Percentiles rank a stretch among this genome's conserved stretches.
Evolutionary conservation across 2,113 vertebrate species (phyloP).

Genomic region (Phodopus roborovskii): DNA sequence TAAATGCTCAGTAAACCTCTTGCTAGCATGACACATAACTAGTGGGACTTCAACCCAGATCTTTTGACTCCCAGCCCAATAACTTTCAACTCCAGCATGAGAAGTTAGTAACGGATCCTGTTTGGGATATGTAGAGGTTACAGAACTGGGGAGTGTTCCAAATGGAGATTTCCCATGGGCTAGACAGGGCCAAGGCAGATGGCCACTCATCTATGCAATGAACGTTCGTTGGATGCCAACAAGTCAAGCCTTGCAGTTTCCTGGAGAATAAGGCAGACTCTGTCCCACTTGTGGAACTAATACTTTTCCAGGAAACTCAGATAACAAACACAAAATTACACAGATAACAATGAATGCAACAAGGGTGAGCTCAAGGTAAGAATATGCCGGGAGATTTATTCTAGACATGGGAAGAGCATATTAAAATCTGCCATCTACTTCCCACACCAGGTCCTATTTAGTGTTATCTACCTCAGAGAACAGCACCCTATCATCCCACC

Average conservation of each 20-base stretch:
- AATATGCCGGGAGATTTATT: not conserved
- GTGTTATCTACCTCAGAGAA: not conserved
- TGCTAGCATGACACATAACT: constrained; percentile 40
- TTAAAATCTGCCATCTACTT: not conserved
- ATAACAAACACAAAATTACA: not conserved
- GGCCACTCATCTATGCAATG: constrained; percentile 69
- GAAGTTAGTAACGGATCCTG: constrained; percentile 61
- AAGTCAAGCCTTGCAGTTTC: constrained; percentile 59
- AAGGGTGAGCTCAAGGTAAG: not conserved
- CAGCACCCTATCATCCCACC: too few species aligned
- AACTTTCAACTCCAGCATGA: constrained; percentile 66
- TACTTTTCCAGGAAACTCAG: constrained; percentile 43
- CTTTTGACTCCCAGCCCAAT: constrained; percentile 72
- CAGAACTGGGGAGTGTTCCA: constrained; percentile 44
- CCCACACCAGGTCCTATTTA: not conserved
- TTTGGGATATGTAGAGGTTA: constrained; percentile 42
- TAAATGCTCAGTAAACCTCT: not conserved
- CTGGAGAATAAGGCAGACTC: constrained; percentile 52
- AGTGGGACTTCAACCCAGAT: constrained; percentile 54
- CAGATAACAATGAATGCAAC: constrained; percentile 39
- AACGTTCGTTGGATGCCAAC: constrained; percentile 62
- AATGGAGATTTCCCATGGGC: constrained; percentile 72
- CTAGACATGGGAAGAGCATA: not conserved
- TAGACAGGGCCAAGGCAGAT: constrained; percentile 50
- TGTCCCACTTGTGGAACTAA: constrained; percentile 36